These are phyloP conservation scores for Zalophus californianus DNA, from an alignment of 2,797 vertebrate genomes.

Conservation along the genomic window DNA sequence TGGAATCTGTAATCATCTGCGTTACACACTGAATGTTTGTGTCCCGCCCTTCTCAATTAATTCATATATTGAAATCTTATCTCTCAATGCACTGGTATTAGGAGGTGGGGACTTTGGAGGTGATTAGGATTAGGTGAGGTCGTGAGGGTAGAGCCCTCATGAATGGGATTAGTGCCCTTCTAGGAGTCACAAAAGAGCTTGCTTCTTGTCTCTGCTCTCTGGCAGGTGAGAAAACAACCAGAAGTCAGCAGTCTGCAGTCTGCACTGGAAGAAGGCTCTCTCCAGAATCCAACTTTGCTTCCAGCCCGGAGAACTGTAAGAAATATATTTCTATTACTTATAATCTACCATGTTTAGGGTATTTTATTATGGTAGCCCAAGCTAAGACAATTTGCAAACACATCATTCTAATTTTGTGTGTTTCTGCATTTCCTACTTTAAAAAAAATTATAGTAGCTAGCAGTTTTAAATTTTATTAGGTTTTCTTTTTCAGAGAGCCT, in stretches of 20 bases:
- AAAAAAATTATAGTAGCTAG: neutral
- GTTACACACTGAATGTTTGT: neutral
- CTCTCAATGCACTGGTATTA: neutral
- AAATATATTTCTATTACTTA: neutral
- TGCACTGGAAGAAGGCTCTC: neutral
- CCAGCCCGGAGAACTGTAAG: neutral
- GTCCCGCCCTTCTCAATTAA: neutral
- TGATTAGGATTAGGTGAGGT: neutral
- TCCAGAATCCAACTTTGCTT: neutral
- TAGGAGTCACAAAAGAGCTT: neutral
- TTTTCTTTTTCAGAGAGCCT: neutral
- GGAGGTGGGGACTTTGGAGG: neutral
- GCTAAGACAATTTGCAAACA: neutral
- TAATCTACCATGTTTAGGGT: neutral
- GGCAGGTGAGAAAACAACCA: neutral
- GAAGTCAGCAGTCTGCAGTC: neutral
- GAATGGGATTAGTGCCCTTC: neutral
- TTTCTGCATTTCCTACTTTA: neutral
- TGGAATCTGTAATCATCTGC: neutral
- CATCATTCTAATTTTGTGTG: neutral
- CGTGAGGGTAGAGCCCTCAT: neutral
- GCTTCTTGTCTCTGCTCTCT: neutral
- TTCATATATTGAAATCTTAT: neutral
- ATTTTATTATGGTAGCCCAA: neutral
- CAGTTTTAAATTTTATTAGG: neutral